A percentile compares a stretch with the other conserved stretches of the same genome.
These are phyloP conservation scores for Eremobia ochroleuca DNA, from an alignment of 2,888 invertebrate genomes.

Conservation along the genomic window DNA sequence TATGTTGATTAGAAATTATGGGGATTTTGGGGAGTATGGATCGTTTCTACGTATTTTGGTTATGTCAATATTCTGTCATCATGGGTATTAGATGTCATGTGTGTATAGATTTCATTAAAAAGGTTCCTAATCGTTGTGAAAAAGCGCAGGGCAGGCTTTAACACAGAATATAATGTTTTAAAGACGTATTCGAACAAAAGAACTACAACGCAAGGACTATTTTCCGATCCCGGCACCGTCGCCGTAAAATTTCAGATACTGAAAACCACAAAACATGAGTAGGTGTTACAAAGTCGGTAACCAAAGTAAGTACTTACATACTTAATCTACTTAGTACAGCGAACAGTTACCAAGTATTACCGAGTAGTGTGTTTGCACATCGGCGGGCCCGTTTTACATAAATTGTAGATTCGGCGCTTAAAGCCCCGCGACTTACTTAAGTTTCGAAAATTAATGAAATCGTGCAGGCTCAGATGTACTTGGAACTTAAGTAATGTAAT, in stretches of 20 bases:
- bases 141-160: background rate
- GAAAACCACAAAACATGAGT: slow-evolving; percentile 41
- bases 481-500: slow-evolving; percentile 56
- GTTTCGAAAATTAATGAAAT: slow-evolving; percentile 74
- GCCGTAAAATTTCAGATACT: background rate
- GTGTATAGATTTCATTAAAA: background rate
- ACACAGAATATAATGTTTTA: background rate
- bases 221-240: background rate
- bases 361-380: slow-evolving; percentile 80
- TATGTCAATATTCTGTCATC: background rate
- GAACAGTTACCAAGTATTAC: slow-evolving; percentile 78
- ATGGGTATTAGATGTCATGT: background rate
- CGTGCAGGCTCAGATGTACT: slow-evolving; percentile 63
- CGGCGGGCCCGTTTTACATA: slow-evolving; percentile 85
- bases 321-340: slow-evolving; percentile 85
- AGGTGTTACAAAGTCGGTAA: slow-evolving; percentile 53
- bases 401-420: slow-evolving; percentile 78
- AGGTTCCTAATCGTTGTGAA: background rate
- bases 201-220: background rate
- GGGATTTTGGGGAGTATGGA: slow-evolving; percentile 12
- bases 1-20: slow-evolving; percentile 52
- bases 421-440: slow-evolving; percentile 67
- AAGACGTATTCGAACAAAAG: background rate
- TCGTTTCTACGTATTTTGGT: background rate
- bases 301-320: slow-evolving; percentile 69